Evolutionary conservation across 1,140 invertebrate genomes (phyloP), one percentile per base, ranked within the genome.

Genomic region (Caerostris extrusa): DNA sequence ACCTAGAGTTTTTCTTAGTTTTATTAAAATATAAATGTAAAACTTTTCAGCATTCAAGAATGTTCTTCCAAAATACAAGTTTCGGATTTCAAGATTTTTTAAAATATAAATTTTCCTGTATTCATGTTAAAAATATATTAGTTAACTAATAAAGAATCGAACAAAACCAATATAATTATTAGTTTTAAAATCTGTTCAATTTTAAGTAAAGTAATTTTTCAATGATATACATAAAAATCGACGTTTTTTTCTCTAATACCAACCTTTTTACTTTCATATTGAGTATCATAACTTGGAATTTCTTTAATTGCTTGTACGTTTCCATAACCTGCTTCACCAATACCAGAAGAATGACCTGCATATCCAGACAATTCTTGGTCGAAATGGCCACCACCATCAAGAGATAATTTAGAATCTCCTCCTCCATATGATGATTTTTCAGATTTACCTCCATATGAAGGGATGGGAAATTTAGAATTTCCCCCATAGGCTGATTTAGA

Each of bases 281-380:
- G 55, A 58, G 83, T 5, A 5, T 85, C 83, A 60, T 85, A 85
- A 34, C 12, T 17, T 5, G 53, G 14, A 56, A 55, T 50, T 83
- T 19, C 17, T 17, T 53, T 83, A 10, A 4, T 12, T 81, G 10
- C 71, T 10, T 81, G 10, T 3, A 7, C 81, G 10, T 8, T 12
- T 83, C 81, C 81, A 55, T 56, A 57, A 57, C 81, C 81, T 3
- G 14, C 53, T 83, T 83, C 53, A 55, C 81, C 81, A 17, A 83
- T 34, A 8, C n/a, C 19, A 8, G 71, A 64, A 17, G 61, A 64
- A 69, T 69, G 67, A 7, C 67, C 67, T 69, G 19, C 7, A 8
- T 77, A 50, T 17, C 61, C 61, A 64, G 61, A 64, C 61, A 17
- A 64, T 77, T 10, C 34, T 50, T 77, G 71, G 3, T 53, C 17